Evolutionary conservation across 2,888 invertebrate genomes (phyloP), one percentile per base, ranked within the genome.

Genomic region (Netelia melanura): DNA sequence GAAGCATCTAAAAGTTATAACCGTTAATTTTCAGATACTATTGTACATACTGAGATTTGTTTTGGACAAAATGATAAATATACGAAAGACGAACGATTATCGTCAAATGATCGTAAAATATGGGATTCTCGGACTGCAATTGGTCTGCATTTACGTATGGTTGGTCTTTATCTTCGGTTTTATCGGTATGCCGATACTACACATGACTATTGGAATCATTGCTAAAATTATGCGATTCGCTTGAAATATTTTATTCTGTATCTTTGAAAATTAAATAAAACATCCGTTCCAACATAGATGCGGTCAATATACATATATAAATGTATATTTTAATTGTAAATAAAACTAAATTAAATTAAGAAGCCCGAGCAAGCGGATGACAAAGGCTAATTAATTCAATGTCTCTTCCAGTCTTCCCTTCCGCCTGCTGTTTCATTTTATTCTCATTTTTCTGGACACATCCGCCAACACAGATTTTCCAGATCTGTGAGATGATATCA

Each of bases 101-200:
- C 90, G 87, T 30, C 92, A 93, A 76, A 87, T 89, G 58, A 67
- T 88, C 2, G 67, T 90, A 0, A 93, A 92, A 81, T 90, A 88
- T 38, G 43, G 86, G 3, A 87, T 93, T 64, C 88, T 93, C 30
- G 83, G 86, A n/a, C 64, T 90, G 6, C 91, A 93, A 87, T 76
- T 93, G 58, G 76, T 91, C 30, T 89, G 91, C 48, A 86, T 93
- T 30, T 92, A 91, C 71, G 38, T 92, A 8, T 91, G 90, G 78
- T 86, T 93, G 21, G 84, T 89, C 43, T 92, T 92, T 65, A 91
- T 93, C 79, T 90, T 93, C 52, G 90, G 90, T 23, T 91, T 90
- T 17, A 90, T 93, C 62, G 87, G 93, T n/a, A 72, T 89, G 17
- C 93, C 93, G n/a, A 88, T 92, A 58, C 62, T 92, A 30, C 86